These are phyloP conservation scores for Pemphigus obesinymphae DNA, from an alignment of 1,140 invertebrate species.

Conservation along the genomic window DNA sequence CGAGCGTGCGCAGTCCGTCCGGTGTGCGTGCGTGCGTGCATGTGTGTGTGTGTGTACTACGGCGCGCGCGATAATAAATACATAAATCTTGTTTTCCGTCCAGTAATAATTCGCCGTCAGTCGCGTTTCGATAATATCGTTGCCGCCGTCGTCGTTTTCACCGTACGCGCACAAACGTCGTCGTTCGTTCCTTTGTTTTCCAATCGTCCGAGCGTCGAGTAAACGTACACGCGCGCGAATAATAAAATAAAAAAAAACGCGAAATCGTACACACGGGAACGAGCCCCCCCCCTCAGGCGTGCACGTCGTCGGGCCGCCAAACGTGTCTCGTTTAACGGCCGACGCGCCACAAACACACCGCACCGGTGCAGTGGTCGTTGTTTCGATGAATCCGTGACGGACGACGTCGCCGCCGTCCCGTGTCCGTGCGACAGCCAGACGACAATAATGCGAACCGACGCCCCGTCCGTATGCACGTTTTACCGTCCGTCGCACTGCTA, in stretches of 20 bases:
- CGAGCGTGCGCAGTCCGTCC: background rate
- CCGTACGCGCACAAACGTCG: background rate
- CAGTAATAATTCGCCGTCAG: background rate
- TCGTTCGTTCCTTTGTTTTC: background rate
- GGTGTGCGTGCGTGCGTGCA: background rate
- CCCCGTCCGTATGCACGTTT: background rate
- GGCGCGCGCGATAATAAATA: background rate
- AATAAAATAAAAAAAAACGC: no score
- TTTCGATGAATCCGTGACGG: background rate
- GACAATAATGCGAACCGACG: background rate
- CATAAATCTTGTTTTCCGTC: background rate
- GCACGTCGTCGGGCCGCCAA: no score
- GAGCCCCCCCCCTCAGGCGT: background rate
- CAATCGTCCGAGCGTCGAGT: no score
- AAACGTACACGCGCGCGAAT: no score
- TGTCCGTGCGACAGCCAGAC: background rate
- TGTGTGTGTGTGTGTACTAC: background rate
- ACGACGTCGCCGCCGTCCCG: no score
- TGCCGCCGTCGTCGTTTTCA: no score
- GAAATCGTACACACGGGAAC: no score
- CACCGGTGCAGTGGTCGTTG: background rate
- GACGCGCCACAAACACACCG: background rate
- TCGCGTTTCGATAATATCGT: no score
- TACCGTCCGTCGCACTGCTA: no score
- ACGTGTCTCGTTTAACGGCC: no score